Percentiles rank a stretch among this genome's conserved stretches.
Conservation (phyloP, 2,888 invertebrate genomes). For the Cerastis rubricosa region DNA sequence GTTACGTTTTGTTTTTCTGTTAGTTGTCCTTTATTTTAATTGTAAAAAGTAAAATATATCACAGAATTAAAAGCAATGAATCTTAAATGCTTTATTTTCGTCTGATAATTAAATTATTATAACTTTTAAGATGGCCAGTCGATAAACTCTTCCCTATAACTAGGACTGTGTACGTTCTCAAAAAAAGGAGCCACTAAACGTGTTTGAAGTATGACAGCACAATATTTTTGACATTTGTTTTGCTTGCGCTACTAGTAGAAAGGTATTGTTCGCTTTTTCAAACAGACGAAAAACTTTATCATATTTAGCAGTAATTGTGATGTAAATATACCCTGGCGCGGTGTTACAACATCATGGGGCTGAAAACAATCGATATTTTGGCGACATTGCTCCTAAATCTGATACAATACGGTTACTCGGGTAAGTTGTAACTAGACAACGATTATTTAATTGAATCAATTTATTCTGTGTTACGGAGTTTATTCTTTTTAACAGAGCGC, state of each 20-base stretch:
- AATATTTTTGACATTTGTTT: slow-evolving; percentile 77
- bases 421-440: slow-evolving; percentile 83
- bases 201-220: slow-evolving; percentile 58
- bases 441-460: slow-evolving; percentile 91
- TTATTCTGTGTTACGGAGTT: slow-evolving; percentile 81
- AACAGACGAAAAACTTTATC: slow-evolving; percentile 71
- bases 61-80: no score
- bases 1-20: slow-evolving; percentile 41
- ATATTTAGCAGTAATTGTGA: slow-evolving; percentile 74
- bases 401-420: slow-evolving; percentile 80
- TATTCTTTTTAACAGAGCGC: slow-evolving; percentile 89
- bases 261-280: slow-evolving; percentile 71
- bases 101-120: neutral
- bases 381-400: slow-evolving; percentile 81
- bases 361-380: slow-evolving; percentile 78
- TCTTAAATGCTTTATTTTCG: neutral
- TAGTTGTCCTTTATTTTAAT: neutral
- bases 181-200: slow-evolving; percentile 52
- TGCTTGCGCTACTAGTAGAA: slow-evolving; percentile 75
- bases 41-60: neutral
- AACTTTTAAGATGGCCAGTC: neutral
- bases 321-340: slow-evolving; percentile 75
- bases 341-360: slow-evolving; percentile 75
- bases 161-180: neutral
- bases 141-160: accelerated